Evolutionary conservation across 1,140 invertebrate genomes (phyloP), one percentile per base, ranked within the genome.

Genomic region (Ceratina japonica): DNA sequence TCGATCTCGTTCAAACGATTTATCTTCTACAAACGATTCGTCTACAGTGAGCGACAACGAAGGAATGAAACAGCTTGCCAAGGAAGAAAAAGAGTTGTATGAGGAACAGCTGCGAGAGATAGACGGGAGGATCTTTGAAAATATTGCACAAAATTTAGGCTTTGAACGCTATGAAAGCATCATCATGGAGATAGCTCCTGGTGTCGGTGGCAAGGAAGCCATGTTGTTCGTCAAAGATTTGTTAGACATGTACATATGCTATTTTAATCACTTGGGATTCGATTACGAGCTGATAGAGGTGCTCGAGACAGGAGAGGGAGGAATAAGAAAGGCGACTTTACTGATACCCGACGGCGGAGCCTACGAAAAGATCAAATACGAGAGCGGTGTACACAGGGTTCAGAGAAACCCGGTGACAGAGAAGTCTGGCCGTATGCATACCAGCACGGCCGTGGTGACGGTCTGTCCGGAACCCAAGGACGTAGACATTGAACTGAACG

Each of bases 191-290:
- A 94, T 99, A n/a, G 94, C 93, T 64, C 94, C 97, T 1, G 98
- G 98, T n/a, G 97, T 98, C 0, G 99, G 99, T 31, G 99, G 99
- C 1, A 96, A 97, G 88, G 99, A 99, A 93, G 96, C 99, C 0
- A 98, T 98, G 97, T 92, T 99, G 0, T 99, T 99, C 93, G 95
- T 97, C 0, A 93, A 94, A 81, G 97, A 99, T 87, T 91, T 99
- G 0, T 95, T 96, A 81, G 90, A 96, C 10, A 97, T 99, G 96
- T 99, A 99, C 88, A 89, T 91, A 20, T 93, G 93, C 58, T 98
- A 96, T 92, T 93, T 95, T 12, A 86, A 93, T n/a, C 95, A 94
- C 89, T 96, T 96, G 91, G 94, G 94, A 61, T 99, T 97, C 95
- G 87, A 94, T 20, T 93, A 94, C 80, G 93, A 96, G 75, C 87